Percentiles rank a stretch among this genome's conserved stretches.
Conservation (phyloP, 2,797 vertebrate species). For the Sebastes baramenuke region DNA sequence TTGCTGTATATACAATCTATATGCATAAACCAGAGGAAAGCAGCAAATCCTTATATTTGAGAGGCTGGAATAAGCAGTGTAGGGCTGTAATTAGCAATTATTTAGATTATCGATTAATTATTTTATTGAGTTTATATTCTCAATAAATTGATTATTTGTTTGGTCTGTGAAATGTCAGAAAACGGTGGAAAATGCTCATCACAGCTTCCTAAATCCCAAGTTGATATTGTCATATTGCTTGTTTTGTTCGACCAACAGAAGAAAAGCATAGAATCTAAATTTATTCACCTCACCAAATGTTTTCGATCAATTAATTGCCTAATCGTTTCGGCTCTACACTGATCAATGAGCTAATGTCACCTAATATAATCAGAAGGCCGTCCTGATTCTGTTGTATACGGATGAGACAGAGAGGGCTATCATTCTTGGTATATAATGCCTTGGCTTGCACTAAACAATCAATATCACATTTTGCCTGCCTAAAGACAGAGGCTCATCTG, state of each 20-base stretch:
- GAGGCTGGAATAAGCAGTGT: neutral
- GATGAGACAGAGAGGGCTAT: neutral
- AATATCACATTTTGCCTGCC: constrained; percentile 26
- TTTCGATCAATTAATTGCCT: neutral
- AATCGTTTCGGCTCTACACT: neutral
- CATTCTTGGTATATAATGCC: neutral
- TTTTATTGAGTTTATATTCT: neutral
- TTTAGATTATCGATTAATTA: neutral
- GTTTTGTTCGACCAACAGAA: neutral
- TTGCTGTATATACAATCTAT: neutral
- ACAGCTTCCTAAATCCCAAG: neutral
- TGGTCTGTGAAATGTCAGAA: neutral
- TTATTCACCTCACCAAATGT: neutral
- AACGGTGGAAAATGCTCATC: neutral
- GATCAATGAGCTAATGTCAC: neutral
- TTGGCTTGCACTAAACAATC: constrained; percentile 19
- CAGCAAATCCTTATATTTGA: neutral
- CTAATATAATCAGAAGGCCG: neutral
- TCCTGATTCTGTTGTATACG: neutral
- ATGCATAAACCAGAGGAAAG: neutral
- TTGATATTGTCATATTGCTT: neutral
- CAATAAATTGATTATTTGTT: neutral
- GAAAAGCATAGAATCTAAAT: neutral
- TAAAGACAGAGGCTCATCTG: constrained; percentile 24
- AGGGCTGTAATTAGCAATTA: neutral